Evolutionary conservation across 2,888 invertebrate genomes (phyloP), one percentile per base, ranked within the genome.

Genomic region (Hydropsyche betteni): DNA sequence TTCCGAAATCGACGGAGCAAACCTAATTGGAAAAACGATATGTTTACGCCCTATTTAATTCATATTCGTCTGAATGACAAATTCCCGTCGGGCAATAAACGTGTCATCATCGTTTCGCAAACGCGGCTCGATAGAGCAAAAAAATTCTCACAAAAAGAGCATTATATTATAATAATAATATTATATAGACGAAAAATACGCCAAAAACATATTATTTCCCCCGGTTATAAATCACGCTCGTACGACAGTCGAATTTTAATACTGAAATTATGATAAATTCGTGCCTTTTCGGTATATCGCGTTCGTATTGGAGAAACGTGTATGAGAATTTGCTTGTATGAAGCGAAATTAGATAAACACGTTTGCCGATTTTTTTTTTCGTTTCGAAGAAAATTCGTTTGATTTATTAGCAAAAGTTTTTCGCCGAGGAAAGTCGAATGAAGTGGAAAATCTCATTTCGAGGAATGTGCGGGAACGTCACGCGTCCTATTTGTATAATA

Each of bases 401-500:
- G 64, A 64, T 64, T 64, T 64, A 64, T 64, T 64, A 64, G 34
- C 64, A 1, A 10, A 64, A 64, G 64, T 64, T 64, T 64, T 44
- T 44, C 44, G 44, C 44, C 33, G 34, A 64, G 64, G 33, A 64
- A 64, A 34, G 33, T 12, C 33, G 34, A 64, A 64, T 64, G 64
- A 33, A 64, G 33, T 64, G 64, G 64, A 64, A 64, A 64, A 64
- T 64, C 64, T 64, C 64, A 64, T 64, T 64, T 64, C 64, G 12
- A 34, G 7, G 5, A 64, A 64, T 64, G 33, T 8, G 2, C 64
- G 16, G 5, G 10, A 8, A 16, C n/a, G 64, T 44, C 44, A 44
- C 10, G 10, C 44, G 44, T 44, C 10, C 6, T 10, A 44, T 44
- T 44, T 10, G 44, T 8, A 24, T 61, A 16, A 52, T 52, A 52